Evolutionary conservation across 2,113 vertebrate species (phyloP), one percentile per base, ranked within the genome.

Genomic region (Malurus cyaneus): DNA sequence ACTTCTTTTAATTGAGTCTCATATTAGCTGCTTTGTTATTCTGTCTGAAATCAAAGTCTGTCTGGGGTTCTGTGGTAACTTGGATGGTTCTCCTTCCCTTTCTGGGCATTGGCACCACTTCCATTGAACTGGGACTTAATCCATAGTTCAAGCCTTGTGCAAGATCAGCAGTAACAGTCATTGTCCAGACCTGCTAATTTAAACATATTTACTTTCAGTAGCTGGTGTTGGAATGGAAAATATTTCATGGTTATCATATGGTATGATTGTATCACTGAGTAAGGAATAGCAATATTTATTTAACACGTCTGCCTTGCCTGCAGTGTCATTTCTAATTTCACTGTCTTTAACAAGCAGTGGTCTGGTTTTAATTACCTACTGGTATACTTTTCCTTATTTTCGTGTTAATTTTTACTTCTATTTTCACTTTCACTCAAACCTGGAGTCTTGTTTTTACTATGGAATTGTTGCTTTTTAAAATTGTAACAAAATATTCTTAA

Each of bases 171-270:
- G 39, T 47, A 70, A 44, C 36, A 83, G 56, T 79, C 73, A 61
- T 82, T 95, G 85, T 95, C 93, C 80, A 84, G 92, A 88, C 60
- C 41, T 86, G 88, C 81, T 94, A 84, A 81, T 89, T 96, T 85
- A 93, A 94, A 94, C 78, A 59, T 91, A 84, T 24, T 81, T 87
- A 41, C 41, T 92, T 94, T 82, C 81, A 89, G 89, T 59, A 73
- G 54, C 89, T 88, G 18, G 18, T 42, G 71, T 54, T 89, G 70
- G 82, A 91, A 86, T 92, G 89, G 92, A 92, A 95, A 92, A 57
- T 89, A 88, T 89, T 88, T 83, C 85, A 12, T 61, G 69, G 79
- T 82, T 94, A 84, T 93, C 79, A 31, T 59, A 62, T 77, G 60
- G 52, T 64, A 17, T 78, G 91, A 86, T 80, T 83, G 23, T 79